Evolutionary conservation across 2,888 invertebrate species (phyloP), one percentile per base, ranked within the genome.

Genomic region (Hedychridium roseum): DNA sequence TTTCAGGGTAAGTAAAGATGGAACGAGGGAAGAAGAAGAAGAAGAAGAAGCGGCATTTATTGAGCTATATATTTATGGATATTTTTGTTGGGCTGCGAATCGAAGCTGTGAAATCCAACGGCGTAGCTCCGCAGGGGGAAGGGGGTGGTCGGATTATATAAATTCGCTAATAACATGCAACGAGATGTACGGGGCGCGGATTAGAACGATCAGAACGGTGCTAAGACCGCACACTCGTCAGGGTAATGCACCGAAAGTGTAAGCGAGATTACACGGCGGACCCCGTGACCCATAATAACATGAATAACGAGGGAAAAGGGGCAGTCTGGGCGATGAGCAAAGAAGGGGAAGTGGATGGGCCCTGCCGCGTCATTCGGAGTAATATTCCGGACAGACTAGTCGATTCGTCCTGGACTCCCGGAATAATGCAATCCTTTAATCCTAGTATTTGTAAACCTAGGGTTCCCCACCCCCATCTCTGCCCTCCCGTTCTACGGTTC

Each of bases 131-230:
- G n/a, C n/a, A n/a, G n/a, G n/a, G n/a, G n/a, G n/a, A n/a, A n/a
- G n/a, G n/a, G n/a, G 38, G 42, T 48, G 50, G 28, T 36, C 50
- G 68, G 66, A 67, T 70, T 58, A 59, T 54, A 61, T 63, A 71
- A 76, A 77, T 77, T 72, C 76, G 70, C 70, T 75, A 75, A 78
- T 77, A 73, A 74, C 75, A 77, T 78, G 77, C 78, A 66, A 58
- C 64, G 66, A 56, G 66, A 64, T 65, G 75, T 46, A 34, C 65
- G 50, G 40, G 31, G 44, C 15, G 12, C 31, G 61, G 55, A 65
- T 64, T 59, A 66, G 52, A 57, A 57, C 54, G 26, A 28, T 30
- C 28, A 9, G 14, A 40, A 41, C 16, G 15, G 28, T 17, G 11
- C 15, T 27, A 11, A 12, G 20, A 21, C 11, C 17, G 27, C 17